These are phyloP conservation scores for Antrozous pallidus DNA, from an alignment of 2,797 vertebrate species.

Conservation along the genomic window DNA sequence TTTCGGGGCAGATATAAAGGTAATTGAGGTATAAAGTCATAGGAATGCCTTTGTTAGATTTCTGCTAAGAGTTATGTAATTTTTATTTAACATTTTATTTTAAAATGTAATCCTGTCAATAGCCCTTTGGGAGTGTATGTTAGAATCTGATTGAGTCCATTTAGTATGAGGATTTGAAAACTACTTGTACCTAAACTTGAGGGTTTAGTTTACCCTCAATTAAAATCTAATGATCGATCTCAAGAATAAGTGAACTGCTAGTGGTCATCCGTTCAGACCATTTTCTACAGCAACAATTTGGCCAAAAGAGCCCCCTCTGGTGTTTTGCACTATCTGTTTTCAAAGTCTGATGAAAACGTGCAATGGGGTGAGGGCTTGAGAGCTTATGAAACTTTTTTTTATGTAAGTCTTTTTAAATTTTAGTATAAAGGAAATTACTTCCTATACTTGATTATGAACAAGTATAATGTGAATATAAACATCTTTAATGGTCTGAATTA, in stretches of 20 bases:
- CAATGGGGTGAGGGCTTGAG: neutral
- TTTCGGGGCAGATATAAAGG: neutral
- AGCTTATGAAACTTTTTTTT: neutral
- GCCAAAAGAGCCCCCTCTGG: neutral
- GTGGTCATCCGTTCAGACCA: neutral
- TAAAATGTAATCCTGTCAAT: neutral
- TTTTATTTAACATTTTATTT: constrained; percentile 12
- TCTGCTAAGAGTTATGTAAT: neutral
- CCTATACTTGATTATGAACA: constrained; percentile 5
- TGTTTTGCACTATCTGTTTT: neutral
- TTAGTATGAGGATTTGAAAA: constrained; percentile 24
- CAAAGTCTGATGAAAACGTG: neutral
- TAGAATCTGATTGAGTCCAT: neutral
- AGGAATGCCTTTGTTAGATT: neutral
- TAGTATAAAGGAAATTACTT: neutral
- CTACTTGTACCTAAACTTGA: neutral
- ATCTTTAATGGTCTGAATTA: constrained; percentile 8
- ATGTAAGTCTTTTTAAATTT: constrained; percentile 1
- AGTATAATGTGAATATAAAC: neutral
- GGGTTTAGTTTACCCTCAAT: neutral
- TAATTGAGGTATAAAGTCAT: constrained; percentile 7
- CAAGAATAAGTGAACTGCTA: neutral
- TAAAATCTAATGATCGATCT: constrained; percentile 13
- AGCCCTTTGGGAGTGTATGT: neutral
- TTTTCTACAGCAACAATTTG: neutral